A percentile compares a stretch with the other conserved stretches of the same genome.
Conservation (phyloP, 2,888 invertebrate genomes). For the Metallyticus violacea region DNA sequence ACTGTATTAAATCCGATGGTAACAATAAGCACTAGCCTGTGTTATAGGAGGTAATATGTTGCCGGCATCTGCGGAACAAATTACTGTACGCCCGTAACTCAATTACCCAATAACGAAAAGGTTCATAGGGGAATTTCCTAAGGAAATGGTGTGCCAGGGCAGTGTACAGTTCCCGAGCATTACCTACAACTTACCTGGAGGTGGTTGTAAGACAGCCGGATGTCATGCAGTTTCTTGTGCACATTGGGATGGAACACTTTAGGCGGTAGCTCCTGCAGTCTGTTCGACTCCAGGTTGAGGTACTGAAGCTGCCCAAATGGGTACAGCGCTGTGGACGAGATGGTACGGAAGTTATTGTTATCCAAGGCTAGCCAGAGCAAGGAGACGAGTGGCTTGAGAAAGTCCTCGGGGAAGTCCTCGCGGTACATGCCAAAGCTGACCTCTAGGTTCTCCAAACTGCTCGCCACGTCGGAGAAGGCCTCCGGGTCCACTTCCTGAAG, state of each 20-base stretch:
- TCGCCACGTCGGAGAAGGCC: constrained; percentile 41
- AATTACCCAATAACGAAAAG: too few relatives aligned
- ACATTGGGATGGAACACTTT: constrained; percentile 49
- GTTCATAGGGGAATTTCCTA: too few relatives aligned
- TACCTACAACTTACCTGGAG: constrained; percentile 34
- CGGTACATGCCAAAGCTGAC: constrained; percentile 41
- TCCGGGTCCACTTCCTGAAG: constrained; percentile 45
- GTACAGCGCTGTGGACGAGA: constrained; percentile 38
- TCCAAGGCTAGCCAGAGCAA: constrained; percentile 44
- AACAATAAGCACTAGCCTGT: too few relatives aligned
- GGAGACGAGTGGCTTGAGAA: constrained; percentile 40
- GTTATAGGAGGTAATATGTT: too few relatives aligned
- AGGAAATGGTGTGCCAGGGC: too few relatives aligned
- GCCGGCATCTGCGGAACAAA: too few relatives aligned
- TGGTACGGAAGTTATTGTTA: constrained; percentile 40
- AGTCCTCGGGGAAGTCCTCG: constrained; percentile 37
- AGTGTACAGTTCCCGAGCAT: too few relatives aligned
- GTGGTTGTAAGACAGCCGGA: constrained; percentile 63
- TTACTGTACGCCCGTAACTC: too few relatives aligned
- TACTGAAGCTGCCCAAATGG: constrained; percentile 40
- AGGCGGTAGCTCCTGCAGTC: constrained; percentile 39
- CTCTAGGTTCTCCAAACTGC: constrained; percentile 43
- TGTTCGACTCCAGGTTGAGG: constrained; percentile 45
- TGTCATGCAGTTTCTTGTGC: constrained; percentile 70
- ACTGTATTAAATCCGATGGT: too few relatives aligned